Conservation (phyloP, 2,113 vertebrate species). For the Sebastes schlegelii region DNA sequence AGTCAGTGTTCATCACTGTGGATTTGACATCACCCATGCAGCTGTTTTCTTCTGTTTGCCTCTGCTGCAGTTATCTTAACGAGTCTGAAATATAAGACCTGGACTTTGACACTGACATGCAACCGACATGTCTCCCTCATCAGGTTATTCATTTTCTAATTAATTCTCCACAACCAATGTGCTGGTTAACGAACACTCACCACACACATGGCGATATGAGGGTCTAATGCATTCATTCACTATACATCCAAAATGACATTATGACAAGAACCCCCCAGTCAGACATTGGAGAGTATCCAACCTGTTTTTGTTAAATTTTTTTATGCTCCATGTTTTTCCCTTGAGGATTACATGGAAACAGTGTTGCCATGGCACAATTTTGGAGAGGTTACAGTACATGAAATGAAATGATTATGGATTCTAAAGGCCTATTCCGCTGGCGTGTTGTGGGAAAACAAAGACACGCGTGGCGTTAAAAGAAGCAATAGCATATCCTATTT, state of each 20-base stretch:
- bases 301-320: constrained; percentile 10
- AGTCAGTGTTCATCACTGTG: neutral
- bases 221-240: constrained; percentile 15
- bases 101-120: constrained; percentile 40
- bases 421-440: constrained; percentile 25
- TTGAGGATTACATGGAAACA: constrained; percentile 40
- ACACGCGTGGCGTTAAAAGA: constrained; percentile 3
- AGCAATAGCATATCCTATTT: constrained; percentile 22
- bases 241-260: constrained; percentile 17
- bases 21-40: neutral
- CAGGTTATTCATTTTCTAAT: constrained; percentile 68
- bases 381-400: constrained; percentile 46
- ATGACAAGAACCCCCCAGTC: constrained; percentile 16
- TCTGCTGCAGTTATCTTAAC: neutral
- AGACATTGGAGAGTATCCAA: neutral
- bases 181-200: constrained; percentile 51
- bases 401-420: constrained; percentile 62
- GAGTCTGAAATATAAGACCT: constrained; percentile 9
- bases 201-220: constrained; percentile 25
- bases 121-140: constrained; percentile 29
- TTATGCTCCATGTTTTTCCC: neutral
- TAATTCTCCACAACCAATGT: constrained; percentile 44
- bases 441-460: constrained; percentile 40
- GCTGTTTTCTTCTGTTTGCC: neutral
- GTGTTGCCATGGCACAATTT: constrained; percentile 57